Base-by-base conservation (phyloP, 1,140 invertebrate genomes). In the Uloborus diversus region DNA sequence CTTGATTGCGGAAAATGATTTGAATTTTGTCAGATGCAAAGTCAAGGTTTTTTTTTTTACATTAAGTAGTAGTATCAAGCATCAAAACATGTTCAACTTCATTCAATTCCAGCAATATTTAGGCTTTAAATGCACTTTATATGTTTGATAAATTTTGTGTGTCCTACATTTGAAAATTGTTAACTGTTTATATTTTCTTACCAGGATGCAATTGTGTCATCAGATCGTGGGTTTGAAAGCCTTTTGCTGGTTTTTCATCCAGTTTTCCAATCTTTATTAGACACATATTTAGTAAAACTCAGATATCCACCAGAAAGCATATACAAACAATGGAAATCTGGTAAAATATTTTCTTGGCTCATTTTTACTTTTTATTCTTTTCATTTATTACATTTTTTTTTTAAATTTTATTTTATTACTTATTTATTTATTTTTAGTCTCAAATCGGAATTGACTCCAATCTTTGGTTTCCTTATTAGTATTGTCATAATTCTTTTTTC, bases 221-320 rank as follows among this genome's bases (percentile, higher is more conserved):
- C 90, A 14, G 89, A 90, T 81, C 86, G 11, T 88, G 88, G 0
- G 82, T 89, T 89, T 42, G 85, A 86, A 4, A 84, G 86, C 49
- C 87, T 90, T 5, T 71, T 89, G 4, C 62, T 86, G 1, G 85
- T 89, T 2, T 87, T 93, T 17, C 89, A 89, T 79, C 92, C 92
- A 0, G 88, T 93, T 68, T 94, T 93, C 83, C 86, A 89, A n/a
- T 86, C 89, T 37, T 84, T 94, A 23, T 89, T 90, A 3, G 88
- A 91, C 78, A 88, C 92, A 14, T 85, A 94, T 23, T 81, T 94
- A 1, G 84, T 87, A 17, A 94, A 94, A 87, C 89, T 91, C 0
- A 89, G 91, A 82, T 89, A 91, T 79, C 88, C 88, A 1, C 87
- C 90, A 0, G 86, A 88, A 49, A 81, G 84, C 23, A 84, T 86